Percentiles rank a stretch among this genome's conserved stretches.
Evolutionary conservation across 2,113 vertebrate genomes (phyloP).

Genomic region (Podiceps cristatus): DNA sequence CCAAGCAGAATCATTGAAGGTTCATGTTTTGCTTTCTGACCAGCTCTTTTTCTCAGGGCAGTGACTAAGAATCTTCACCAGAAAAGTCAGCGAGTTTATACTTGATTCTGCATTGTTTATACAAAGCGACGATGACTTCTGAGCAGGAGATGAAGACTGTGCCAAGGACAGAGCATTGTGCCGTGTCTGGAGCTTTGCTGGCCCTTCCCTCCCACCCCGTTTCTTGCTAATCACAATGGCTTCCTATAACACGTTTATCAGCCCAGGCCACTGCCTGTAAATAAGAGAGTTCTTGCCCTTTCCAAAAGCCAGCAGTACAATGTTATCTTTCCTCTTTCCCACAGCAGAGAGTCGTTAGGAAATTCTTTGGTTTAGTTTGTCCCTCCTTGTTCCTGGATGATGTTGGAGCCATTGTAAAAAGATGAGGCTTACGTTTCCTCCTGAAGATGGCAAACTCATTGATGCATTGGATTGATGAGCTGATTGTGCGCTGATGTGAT

Average conservation of each 20-base stretch:
- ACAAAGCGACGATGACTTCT: background rate
- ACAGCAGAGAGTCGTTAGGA: conserved; percentile 22
- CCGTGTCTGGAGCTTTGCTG: background rate
- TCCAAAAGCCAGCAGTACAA: conserved; percentile 24
- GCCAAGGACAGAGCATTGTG: conserved; percentile 46
- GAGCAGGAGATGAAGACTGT: conserved; percentile 1
- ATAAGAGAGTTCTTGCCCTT: conserved; percentile 7
- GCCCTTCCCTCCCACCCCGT: background rate
- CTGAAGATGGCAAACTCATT: background rate
- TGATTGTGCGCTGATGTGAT: background rate
- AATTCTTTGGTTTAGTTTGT: conserved; percentile 53
- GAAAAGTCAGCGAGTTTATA: background rate
- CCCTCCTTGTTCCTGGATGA: conserved; percentile 48
- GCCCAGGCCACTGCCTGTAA: background rate
- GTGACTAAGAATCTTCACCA: background rate
- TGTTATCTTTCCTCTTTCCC: conserved; percentile 65
- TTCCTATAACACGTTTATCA: conserved; percentile 54
- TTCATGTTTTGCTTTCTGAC: background rate
- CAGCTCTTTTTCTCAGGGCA: background rate
- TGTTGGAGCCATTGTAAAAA: conserved; percentile 43
- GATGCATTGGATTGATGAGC: background rate
- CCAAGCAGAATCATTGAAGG: background rate
- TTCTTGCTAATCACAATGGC: conserved; percentile 33
- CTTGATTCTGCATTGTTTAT: background rate
- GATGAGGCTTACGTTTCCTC: conserved; percentile 11